Percentiles rank a stretch among this genome's conserved stretches.
phyloP scores from a whole-genome alignment of 2,888 invertebrate species.

The Pristionchus maxplancki region DNA sequence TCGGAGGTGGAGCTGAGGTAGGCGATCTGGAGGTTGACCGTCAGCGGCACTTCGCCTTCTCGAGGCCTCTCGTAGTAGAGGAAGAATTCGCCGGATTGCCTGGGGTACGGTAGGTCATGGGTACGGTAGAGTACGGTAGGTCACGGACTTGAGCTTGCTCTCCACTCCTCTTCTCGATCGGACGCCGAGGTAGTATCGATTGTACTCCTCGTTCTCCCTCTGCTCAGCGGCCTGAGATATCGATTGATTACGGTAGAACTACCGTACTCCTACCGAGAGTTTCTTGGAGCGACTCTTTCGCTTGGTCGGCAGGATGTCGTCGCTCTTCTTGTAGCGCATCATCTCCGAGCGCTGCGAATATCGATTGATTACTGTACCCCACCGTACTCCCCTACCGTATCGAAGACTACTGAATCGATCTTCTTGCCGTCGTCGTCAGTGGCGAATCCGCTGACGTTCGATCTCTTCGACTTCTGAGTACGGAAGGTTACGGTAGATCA shows the following conservation, averaged over 20 bases:
- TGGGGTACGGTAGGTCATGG: not conserved
- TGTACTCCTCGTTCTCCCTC: constrained; percentile 25
- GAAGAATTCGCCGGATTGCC: not conserved
- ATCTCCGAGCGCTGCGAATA: constrained; percentile 9
- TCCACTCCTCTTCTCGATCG: not conserved
- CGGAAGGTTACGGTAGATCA: not conserved
- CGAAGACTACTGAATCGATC: constrained; percentile 22
- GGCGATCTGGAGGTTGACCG: not conserved
- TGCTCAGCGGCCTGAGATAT: not conserved
- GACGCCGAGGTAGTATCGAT: constrained; percentile 21
- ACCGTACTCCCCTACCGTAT: constrained; percentile 8
- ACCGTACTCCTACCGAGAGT: not conserved
- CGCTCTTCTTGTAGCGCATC: constrained; percentile 13
- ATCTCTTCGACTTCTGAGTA: not conserved
- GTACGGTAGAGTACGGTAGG: not conserved
- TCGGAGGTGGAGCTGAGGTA: not conserved
- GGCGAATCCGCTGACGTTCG: not conserved
- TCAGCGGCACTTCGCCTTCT: not conserved
- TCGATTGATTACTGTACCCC: too few species aligned
- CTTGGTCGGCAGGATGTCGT: constrained; percentile 12
- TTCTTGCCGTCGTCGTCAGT: constrained; percentile 6
- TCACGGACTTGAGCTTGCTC: constrained; percentile 24
- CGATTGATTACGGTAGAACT: not conserved
- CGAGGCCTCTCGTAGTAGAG: not conserved
- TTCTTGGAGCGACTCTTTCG: not conserved